Conservation (phyloP, 2,888 invertebrate species). For the Neria commutata region DNA sequence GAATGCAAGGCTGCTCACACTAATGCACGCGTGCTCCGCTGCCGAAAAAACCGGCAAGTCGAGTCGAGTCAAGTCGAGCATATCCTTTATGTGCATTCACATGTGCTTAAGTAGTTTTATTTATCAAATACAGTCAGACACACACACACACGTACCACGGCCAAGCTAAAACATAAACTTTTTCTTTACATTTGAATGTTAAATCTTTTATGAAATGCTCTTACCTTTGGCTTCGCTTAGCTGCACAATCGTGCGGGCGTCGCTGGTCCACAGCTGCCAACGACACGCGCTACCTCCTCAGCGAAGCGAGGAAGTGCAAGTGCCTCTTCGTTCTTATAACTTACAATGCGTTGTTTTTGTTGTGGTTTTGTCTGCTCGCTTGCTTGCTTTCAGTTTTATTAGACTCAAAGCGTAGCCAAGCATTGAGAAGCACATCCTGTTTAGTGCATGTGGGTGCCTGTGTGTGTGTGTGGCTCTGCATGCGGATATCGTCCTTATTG, state of each 20-base stretch:
- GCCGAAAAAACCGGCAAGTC: too few relatives aligned
- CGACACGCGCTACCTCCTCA: background rate
- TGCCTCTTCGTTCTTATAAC: slow-evolving; percentile 40
- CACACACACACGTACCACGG: slow-evolving; percentile 15
- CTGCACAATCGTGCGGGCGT: background rate
- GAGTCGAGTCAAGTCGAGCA: slow-evolving; percentile 29
- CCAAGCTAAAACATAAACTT: slow-evolving; percentile 28
- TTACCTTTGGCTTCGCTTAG: slow-evolving; percentile 28
- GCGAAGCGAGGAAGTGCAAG: background rate
- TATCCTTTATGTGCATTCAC: slow-evolving; percentile 45
- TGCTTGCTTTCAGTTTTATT: slow-evolving; percentile 22
- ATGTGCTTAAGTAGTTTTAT: slow-evolving; percentile 55
- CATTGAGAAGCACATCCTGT: slow-evolving; percentile 24
- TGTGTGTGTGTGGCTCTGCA: slow-evolving; percentile 37
- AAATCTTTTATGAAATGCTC: slow-evolving; percentile 61
- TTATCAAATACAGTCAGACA: slow-evolving; percentile 35
- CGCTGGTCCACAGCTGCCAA: background rate
- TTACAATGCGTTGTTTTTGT: slow-evolving; percentile 42
- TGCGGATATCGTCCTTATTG: slow-evolving; percentile 35
- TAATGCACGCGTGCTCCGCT: slow-evolving; percentile 9
- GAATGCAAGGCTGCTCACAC: slow-evolving; percentile 1
- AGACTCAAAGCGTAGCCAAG: slow-evolving; percentile 31
- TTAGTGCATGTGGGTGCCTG: background rate
- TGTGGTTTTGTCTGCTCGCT: slow-evolving; percentile 26
- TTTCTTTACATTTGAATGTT: slow-evolving; percentile 58